These are phyloP conservation scores for Sesia bembeciformis DNA, from an alignment of 2,888 invertebrate genomes.

Conservation along the genomic window DNA sequence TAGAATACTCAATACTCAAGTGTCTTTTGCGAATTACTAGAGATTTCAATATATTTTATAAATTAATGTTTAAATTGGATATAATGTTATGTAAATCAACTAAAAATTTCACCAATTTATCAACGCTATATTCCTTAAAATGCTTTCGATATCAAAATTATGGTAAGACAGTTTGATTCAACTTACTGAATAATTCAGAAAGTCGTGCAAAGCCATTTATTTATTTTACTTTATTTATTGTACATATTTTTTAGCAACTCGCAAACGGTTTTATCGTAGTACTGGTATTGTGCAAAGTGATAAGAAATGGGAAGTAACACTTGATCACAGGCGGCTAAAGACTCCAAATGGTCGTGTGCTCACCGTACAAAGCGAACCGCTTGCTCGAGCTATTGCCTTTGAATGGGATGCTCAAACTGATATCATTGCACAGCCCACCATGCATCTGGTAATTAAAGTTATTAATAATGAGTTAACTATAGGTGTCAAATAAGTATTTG, in stretches of 20 bases:
- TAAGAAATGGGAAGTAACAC: constrained; percentile 86
- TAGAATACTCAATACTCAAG: no score
- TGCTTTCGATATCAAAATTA: constrained; percentile 32
- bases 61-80: no score
- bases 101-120: constrained; percentile 12
- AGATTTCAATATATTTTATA: no score
- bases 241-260: constrained; percentile 44
- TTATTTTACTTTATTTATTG: not conserved
- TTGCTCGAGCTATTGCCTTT: constrained; percentile 93
- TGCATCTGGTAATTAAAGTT: constrained; percentile 85
- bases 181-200: not conserved
- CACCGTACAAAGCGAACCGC: constrained; percentile 85
- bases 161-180: constrained; percentile 21
- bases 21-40: no score
- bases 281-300: constrained; percentile 81
- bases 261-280: constrained; percentile 83
- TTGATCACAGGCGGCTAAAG: constrained; percentile 92
- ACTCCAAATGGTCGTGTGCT: constrained; percentile 90
- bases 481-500: not conserved
- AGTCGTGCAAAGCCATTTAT: not conserved
- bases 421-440: constrained; percentile 82
- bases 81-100: no score
- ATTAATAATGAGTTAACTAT: not conserved
- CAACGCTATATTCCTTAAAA: constrained; percentile 2
- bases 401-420: constrained; percentile 95